Base-by-base conservation (phyloP, 37 sponge, comb jelly and placozoan species). In the Ianthella basta region DNA sequence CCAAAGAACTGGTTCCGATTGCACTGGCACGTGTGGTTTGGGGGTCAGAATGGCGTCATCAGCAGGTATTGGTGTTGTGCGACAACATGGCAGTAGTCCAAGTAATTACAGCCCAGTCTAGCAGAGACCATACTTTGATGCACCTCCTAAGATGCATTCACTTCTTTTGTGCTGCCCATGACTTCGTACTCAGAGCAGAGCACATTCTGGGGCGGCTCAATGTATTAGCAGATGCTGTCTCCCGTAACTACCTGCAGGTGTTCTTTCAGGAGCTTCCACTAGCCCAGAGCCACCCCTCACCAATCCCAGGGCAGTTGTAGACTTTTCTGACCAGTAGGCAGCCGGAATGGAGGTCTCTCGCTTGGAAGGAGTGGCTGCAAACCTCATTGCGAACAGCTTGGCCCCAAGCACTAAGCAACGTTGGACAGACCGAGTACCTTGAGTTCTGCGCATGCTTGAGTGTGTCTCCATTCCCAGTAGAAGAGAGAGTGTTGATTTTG, bases 81-180 rank as follows among this genome's bases (percentile, higher is more conserved):
- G 81, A 80, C 34, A 80, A 80, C 35, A 23, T 30, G 12, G 34
- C 59, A 33, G 81, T 80, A 33, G 81, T 80, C 33, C 60, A 56
- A 12, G 30, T 59, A 0, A 13, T 80, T 8, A 5, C 13, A 13
- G 35, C 33, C n/a, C 33, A 55, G 19, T 25, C 59, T 1, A 60
- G 81, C 5, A 56, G 54, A 25, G 81, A 80, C 30, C 32, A 15
- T 34, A 56, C 60, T 14, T 1, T 80, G 0, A 80, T 80, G 81
- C 81, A 80, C 32, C 81, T 80, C 60, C 59, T 60, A 56, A 54
- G 59, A 30, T 36, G 59, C 55, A 23, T 55, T 0, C 59, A 56
- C 32, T 55, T 80, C 34, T 33, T 80, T 19, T n/a, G 60, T 60
- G 60, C 81, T 5, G 27, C 16, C 15, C 0, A 33, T 80, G 32